Evolutionary conservation across 2,113 vertebrate species (phyloP), one percentile per base, ranked within the genome.

Genomic region (Laticauda laticaudata): DNA sequence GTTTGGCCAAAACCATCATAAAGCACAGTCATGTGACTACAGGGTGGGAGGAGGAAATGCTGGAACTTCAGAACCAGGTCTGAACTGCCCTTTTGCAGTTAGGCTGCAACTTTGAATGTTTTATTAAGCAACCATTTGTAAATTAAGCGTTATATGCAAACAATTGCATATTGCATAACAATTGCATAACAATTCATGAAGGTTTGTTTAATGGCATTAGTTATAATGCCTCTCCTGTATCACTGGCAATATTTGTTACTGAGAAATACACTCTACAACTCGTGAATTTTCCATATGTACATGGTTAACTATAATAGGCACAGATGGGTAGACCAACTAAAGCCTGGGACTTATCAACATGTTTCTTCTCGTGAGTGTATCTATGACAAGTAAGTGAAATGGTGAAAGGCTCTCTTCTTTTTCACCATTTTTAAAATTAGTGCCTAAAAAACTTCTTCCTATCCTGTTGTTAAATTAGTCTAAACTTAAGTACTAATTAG

Each of bases 341-440:
- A 34, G 39, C 39, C 56, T 61, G 24, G 39, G 53, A 48, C 10
- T 10, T 26, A 48, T 29, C 5, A 90, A 24, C 55, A 15, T 26
- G 1, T 14, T 64, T 45, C 26, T 61, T 43, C 56, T 48, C 34
- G 3, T 81, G 34, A 81, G 3, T 43, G 3, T 90, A 81, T 1
- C 43, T 92, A 94, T 57, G 86, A 89, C 4, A 55, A 55, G 24
- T 94, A 89, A 92, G 61, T 94, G 92, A 75, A 87, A 94, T 90
- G 7, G 51, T 29, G 10, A 3, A 93, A 94, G 45, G 92, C 94
- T 29, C 94, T 91, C 3, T 81, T 23, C 56, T 92, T 57, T 90
- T 57, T 3, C 91, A 26, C 90, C 24, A 6, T 87, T 86, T 93
- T 91, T 3, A 3, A 89, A 94, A 88, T 48, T 43, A 92, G 9